Conservation (phyloP, 2,888 invertebrate genomes). For the Periphyllus acericola region DNA sequence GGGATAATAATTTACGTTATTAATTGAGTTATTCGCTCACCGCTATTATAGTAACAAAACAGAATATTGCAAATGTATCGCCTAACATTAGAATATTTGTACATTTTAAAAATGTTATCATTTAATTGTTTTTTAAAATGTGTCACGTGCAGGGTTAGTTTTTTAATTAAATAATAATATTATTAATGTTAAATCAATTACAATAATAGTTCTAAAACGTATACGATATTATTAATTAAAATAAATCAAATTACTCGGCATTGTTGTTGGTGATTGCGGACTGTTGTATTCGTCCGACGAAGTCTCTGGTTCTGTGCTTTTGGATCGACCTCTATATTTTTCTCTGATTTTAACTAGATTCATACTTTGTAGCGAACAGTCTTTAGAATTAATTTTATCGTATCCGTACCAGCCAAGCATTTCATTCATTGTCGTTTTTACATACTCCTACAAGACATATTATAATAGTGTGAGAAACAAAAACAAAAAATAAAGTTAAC, state of each 20-base stretch:
- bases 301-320: slow-evolving; percentile 59
- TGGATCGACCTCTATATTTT: slow-evolving; percentile 53
- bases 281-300: slow-evolving; percentile 58
- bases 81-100: too few relatives aligned
- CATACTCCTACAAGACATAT: slow-evolving; percentile 78
- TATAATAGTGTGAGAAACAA: not conserved
- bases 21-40: too few relatives aligned
- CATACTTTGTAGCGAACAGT: slow-evolving; percentile 60
- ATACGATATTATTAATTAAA: not conserved
- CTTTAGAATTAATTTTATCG: slow-evolving; percentile 71
- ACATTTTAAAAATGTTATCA: too few relatives aligned
- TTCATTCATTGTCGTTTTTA: slow-evolving; percentile 92
- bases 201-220: not conserved
- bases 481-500: not conserved
- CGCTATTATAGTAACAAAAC: too few relatives aligned
- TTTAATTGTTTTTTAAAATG: too few relatives aligned
- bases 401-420: slow-evolving; percentile 93
- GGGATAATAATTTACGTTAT: too few relatives aligned
- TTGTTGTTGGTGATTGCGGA: slow-evolving; percentile 47
- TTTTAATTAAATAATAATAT: not conserved
- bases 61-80: too few relatives aligned
- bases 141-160: not conserved
- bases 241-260: slow-evolving; percentile 49
- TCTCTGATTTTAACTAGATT: slow-evolving; percentile 51
- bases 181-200: not conserved